Conservation (phyloP, 2,888 invertebrate genomes). For the Stramonita haemastoma region DNA sequence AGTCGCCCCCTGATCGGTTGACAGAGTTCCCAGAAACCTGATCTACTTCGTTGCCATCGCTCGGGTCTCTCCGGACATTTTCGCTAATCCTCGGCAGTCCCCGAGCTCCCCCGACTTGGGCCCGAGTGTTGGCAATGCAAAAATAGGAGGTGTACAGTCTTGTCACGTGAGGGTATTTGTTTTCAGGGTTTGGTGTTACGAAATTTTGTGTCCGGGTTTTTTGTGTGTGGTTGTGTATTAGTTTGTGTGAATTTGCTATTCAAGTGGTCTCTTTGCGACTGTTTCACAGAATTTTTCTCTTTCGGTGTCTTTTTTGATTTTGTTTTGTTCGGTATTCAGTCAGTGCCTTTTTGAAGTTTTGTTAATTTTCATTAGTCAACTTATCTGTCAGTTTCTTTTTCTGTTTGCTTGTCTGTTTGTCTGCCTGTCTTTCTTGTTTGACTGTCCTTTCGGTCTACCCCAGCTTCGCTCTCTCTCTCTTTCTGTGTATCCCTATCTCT, state of each 20-base stretch:
- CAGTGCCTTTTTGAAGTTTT: neutral
- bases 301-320: too few species aligned
- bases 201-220: neutral
- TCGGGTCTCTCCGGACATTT: slow-evolving; percentile 11
- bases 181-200: neutral
- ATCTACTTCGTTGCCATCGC: neutral
- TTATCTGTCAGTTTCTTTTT: neutral
- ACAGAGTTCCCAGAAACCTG: neutral
- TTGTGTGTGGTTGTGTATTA: too few species aligned
- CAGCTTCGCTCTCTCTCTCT: neutral
- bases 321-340: neutral
- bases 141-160: neutral
- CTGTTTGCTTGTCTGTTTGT: neutral
- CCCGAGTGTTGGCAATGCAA: neutral
- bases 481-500: neutral
- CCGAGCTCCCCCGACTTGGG: neutral
- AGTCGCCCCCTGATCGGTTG: neutral
- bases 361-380: too few species aligned
- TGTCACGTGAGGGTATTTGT: slow-evolving; percentile 8
- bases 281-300: neutral
- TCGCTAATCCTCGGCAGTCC: slow-evolving; percentile 8
- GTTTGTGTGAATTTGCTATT: neutral
- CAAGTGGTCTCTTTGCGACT: neutral
- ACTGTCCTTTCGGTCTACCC: too few species aligned
- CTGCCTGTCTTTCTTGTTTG: neutral